Conservation (phyloP, 2,888 invertebrate species). For the Nemoura dubitans region DNA sequence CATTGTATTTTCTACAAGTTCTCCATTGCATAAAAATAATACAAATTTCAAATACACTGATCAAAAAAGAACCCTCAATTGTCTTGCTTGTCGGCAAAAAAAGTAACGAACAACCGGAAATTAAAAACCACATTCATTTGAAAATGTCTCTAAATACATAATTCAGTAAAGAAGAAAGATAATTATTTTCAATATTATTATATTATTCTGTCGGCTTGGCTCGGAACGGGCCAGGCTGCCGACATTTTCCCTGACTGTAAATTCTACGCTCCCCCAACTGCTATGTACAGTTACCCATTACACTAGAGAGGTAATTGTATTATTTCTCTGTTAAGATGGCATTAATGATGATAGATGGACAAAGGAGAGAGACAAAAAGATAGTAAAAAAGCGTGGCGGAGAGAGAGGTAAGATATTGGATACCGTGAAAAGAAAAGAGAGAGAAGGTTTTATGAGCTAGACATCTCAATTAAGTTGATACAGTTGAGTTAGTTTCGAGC, state of each 20-base stretch:
- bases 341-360: neutral
- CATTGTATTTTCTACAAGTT: no score
- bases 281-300: neutral
- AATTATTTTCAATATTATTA: neutral
- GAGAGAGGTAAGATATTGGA: neutral
- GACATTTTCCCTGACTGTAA: neutral
- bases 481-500: neutral
- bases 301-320: neutral
- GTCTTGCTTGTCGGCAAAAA: neutral
- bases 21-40: neutral
- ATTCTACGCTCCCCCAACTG: neutral
- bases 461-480: conserved; percentile 12
- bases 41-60: neutral
- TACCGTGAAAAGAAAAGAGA: conserved; percentile 12
- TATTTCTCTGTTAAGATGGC: conserved; percentile 7
- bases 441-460: conserved; percentile 5
- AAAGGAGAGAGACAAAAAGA: conserved; percentile 12
- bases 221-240: neutral
- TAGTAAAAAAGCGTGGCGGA: neutral
- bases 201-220: neutral
- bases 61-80: neutral
- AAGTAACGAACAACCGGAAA: neutral
- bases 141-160: neutral
- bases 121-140: neutral
- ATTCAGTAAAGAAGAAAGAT: neutral